Conservation (phyloP, 2,888 invertebrate genomes). For the Crocallis elinguaria region DNA sequence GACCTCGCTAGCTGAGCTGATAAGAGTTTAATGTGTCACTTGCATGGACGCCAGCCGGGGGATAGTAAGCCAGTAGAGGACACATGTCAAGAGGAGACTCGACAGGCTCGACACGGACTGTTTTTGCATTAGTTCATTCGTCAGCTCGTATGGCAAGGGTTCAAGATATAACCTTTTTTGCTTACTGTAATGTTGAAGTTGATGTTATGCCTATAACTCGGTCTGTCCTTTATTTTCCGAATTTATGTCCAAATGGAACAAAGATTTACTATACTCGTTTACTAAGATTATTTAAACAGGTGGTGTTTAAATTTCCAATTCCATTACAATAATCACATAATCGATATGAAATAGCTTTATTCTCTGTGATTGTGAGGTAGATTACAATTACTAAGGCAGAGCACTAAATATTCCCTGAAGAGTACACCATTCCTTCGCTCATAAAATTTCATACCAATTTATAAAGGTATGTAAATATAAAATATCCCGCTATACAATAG, state of each 20-base stretch:
- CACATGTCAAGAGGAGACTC: constrained; percentile 62
- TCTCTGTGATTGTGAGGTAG: too few species aligned
- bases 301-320: too few species aligned
- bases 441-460: constrained; percentile 1
- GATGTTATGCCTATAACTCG: neutral
- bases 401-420: too few species aligned
- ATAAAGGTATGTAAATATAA: constrained; percentile 13
- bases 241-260: too few species aligned
- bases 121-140: constrained; percentile 51
- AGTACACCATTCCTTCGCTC: neutral
- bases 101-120: constrained; percentile 46
- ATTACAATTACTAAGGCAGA: too few species aligned
- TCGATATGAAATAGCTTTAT: too few species aligned
- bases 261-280: too few species aligned
- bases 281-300: too few species aligned
- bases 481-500: constrained; percentile 12
- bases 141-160: constrained; percentile 37
- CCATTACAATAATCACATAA: neutral
- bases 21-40: constrained; percentile 52
- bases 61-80: constrained; percentile 65
- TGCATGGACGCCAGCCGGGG: constrained; percentile 46
- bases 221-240: neutral
- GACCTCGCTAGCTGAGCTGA: constrained; percentile 33
- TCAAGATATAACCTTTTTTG: constrained; percentile 23
- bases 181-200: neutral